Evolutionary conservation across 2,113 vertebrate species (phyloP).

Genomic region (Micronisus gabar): DNA sequence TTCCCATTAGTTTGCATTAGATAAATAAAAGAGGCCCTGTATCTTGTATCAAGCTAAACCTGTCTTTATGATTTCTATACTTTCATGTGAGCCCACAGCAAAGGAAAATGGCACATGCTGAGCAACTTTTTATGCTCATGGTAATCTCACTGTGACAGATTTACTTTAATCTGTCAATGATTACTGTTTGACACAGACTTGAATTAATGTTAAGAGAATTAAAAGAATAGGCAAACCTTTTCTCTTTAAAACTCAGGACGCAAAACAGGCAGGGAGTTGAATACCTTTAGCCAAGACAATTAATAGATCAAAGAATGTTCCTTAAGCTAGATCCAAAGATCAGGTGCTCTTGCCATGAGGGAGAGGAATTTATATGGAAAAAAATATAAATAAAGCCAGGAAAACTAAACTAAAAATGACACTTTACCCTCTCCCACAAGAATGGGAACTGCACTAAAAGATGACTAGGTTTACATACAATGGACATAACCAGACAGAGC

Average conservation of each 20-base stretch:
- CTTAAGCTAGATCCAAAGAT: not conserved
- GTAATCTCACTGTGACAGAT: conserved; percentile 32
- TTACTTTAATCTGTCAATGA: conserved; percentile 22
- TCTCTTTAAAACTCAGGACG: not conserved
- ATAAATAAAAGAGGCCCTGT: not conserved
- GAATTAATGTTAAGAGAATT: conserved; percentile 27
- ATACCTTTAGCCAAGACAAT: not conserved
- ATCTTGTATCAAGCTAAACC: not conserved
- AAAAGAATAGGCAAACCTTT: conserved; percentile 13
- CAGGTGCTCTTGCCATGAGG: not conserved
- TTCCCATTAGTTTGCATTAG: not conserved
- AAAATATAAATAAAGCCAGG: not conserved
- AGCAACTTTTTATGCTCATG: not conserved
- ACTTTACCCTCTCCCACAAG: not conserved
- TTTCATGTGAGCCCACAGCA: conserved; percentile 1
- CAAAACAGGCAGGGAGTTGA: not conserved
- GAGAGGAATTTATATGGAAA: not conserved
- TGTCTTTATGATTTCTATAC: not conserved
- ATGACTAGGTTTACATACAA: not conserved
- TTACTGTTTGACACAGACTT: conserved; percentile 5
- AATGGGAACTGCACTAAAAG: not conserved
- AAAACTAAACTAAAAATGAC: not conserved
- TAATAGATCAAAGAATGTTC: not conserved
- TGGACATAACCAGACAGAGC: not conserved
- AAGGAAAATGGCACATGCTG: not conserved